Conservation (phyloP, 2,888 invertebrate species). For the Lucinisca nassula region DNA sequence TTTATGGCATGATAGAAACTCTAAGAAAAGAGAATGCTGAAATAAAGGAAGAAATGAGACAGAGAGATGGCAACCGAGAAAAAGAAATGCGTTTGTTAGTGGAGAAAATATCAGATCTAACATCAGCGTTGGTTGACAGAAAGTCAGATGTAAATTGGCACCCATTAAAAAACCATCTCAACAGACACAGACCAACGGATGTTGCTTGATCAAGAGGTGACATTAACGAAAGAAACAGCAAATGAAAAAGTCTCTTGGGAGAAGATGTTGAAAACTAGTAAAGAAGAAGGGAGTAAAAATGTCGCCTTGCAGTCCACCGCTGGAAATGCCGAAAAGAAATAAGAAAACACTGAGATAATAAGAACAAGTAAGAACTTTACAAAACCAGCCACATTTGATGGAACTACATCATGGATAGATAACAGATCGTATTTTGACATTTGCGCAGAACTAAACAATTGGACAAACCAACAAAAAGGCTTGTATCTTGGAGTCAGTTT, state of each 20-base stretch:
- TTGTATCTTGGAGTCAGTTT: not conserved
- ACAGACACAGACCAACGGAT: not conserved
- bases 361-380: not conserved
- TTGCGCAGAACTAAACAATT: not conserved
- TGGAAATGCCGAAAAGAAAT: not conserved
- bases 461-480: not conserved
- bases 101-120: not conserved
- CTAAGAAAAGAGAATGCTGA: not conserved
- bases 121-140: not conserved
- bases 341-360: not conserved
- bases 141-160: not conserved
- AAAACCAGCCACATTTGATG: not conserved
- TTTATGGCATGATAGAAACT: not conserved
- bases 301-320: not conserved
- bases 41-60: not conserved
- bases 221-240: not conserved
- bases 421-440: no score
- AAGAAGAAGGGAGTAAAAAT: not conserved
- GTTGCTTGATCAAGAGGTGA: not conserved
- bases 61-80: not conserved
- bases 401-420: not conserved
- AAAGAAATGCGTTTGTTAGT: not conserved
- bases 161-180: not conserved
- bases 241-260: not conserved
- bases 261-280: no score